phyloP scores from a whole-genome alignment of 2,797 vertebrate genomes.

The Meda fulgida region DNA sequence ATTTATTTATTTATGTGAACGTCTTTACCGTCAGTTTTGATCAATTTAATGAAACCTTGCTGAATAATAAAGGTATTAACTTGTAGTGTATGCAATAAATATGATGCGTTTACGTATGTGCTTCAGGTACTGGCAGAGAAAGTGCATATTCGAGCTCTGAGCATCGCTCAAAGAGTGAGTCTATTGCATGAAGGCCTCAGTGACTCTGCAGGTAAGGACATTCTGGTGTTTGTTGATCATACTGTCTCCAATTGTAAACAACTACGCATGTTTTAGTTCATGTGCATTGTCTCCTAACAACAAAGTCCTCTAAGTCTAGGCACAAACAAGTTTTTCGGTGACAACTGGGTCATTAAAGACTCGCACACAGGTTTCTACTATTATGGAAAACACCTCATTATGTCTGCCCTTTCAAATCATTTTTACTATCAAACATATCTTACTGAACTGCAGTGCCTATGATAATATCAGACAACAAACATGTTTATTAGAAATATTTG shows the following conservation, averaged over 20 bases:
- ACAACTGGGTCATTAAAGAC: not conserved
- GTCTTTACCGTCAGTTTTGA: not conserved
- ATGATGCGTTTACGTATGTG: not conserved
- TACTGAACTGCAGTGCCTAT: not conserved
- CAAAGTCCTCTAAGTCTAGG: too few species aligned
- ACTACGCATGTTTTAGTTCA: too few species aligned
- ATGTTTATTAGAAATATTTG: not conserved
- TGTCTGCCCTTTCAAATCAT: not conserved
- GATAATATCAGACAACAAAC: not conserved
- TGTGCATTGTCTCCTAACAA: not conserved
- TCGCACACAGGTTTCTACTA: not conserved
- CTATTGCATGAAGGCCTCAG: constrained; percentile 90
- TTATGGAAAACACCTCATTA: not conserved
- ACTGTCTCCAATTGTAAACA: not conserved
- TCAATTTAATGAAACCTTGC: not conserved
- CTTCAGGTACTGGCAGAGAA: constrained; percentile 92
- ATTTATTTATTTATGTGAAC: too few species aligned
- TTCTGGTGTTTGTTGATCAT: not conserved
- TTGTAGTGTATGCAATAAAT: not conserved
- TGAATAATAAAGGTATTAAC: not conserved
- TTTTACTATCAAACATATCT: not conserved
- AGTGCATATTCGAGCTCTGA: constrained; percentile 90
- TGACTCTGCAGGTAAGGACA: constrained; percentile 87
- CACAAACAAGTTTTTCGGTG: not conserved
- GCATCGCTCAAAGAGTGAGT: constrained; percentile 93